Evolutionary conservation across 64 coral and sea anemone genomes (phyloP).

Genomic region (Exaiptasia diaphana): DNA sequence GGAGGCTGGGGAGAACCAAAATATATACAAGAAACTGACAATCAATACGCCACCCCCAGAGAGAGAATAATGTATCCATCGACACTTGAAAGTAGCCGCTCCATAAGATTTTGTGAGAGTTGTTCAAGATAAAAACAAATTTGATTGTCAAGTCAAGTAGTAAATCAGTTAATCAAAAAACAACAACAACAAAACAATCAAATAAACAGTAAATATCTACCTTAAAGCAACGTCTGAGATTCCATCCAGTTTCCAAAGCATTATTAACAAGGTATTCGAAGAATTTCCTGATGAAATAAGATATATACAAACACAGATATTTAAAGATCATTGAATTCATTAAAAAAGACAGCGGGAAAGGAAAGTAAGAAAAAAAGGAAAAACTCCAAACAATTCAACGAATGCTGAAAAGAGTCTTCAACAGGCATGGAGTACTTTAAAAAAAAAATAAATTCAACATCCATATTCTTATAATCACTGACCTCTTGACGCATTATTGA

Average conservation of each 20-base stretch:
- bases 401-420: neutral
- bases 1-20: neutral
- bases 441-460: too few relatives aligned
- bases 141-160: neutral
- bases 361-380: neutral
- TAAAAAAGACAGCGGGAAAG: too few relatives aligned
- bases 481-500: neutral
- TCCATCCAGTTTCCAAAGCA: neutral
- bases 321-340: neutral
- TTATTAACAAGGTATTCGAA: neutral
- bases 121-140: too few relatives aligned
- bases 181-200: too few relatives aligned
- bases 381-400: neutral
- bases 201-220: too few relatives aligned
- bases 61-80: too few relatives aligned
- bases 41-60: neutral
- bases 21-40: neutral
- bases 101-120: neutral
- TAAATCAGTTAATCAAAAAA: too few relatives aligned
- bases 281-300: neutral
- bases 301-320: neutral
- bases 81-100: neutral
- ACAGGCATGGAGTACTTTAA: too few relatives aligned
- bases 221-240: neutral
- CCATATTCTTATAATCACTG: too few relatives aligned